A percentile compares a stretch with the other conserved stretches of the same genome.
Conservation (phyloP, 2,888 invertebrate species). For the Antheraea yamamai region DNA sequence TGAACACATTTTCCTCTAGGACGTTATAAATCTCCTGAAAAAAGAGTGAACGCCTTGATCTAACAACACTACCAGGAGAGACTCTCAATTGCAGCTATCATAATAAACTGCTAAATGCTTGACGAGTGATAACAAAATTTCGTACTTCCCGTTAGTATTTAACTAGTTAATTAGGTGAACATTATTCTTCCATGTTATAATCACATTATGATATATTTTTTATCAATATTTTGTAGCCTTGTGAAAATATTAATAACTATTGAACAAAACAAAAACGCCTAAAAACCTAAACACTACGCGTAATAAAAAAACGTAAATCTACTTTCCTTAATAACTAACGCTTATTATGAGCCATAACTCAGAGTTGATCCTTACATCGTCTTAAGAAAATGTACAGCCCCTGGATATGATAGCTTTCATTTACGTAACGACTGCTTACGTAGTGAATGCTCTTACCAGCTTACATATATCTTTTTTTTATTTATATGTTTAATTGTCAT, state of each 20-base stretch:
- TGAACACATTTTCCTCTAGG: no score
- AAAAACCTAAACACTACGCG: background rate
- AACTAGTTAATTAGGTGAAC: no score
- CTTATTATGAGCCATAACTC: conserved; percentile 63
- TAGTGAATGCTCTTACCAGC: conserved; percentile 54
- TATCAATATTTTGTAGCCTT: no score
- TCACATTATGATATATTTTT: no score
- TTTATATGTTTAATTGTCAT: background rate
- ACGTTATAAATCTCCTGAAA: no score
- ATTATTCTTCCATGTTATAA: no score
- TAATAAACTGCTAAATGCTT: no score
- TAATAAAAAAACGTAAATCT: conserved; percentile 29
- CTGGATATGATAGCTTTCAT: conserved; percentile 59
- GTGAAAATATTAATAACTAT: background rate
- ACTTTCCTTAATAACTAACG: conserved; percentile 62
- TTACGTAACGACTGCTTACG: conserved; percentile 47
- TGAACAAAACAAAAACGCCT: background rate
- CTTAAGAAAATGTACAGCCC: conserved; percentile 69
- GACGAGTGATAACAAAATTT: no score
- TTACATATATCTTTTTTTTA: conserved; percentile 23
- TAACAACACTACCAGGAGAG: no score
- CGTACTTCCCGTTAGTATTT: no score
- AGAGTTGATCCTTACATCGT: conserved; percentile 69
- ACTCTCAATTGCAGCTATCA: no score
- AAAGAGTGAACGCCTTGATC: no score